Percentiles rank a stretch among this genome's conserved stretches.
These are phyloP conservation scores for Opisthocomus hoazin DNA, from an alignment of 2,113 vertebrate species.

Conservation along the genomic window DNA sequence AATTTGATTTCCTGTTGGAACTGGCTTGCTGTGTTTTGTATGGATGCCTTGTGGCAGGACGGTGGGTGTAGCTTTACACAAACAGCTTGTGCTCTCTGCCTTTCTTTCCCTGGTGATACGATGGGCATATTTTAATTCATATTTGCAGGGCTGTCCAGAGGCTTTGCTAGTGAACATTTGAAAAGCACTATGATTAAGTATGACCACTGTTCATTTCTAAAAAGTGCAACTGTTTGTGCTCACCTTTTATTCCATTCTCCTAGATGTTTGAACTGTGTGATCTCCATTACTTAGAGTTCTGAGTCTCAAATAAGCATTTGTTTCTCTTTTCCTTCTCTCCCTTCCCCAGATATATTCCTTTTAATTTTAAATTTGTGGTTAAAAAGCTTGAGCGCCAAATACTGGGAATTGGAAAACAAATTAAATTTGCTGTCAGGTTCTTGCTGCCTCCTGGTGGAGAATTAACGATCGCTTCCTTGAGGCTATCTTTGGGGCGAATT, in stretches of 20 bases:
- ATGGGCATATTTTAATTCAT: not conserved
- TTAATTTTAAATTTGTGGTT: not conserved
- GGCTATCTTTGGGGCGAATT: not conserved
- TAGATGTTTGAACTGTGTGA: not conserved
- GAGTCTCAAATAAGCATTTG: not conserved
- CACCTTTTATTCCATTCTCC: not conserved
- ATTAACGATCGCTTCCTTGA: not conserved
- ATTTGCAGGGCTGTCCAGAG: not conserved
- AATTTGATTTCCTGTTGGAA: not conserved
- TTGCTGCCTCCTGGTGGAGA: conserved; percentile 63
- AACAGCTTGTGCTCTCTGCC: not conserved
- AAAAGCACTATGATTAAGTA: not conserved
- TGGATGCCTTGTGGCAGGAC: not conserved
- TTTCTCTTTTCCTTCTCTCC: not conserved
- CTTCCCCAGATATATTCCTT: not conserved
- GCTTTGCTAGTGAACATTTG: not conserved
- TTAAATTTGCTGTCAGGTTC: not conserved
- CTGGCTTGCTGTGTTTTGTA: not conserved
- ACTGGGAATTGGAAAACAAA: not conserved
- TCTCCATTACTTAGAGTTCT: not conserved
- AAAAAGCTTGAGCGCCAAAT: not conserved
- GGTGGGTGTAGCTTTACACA: not conserved
- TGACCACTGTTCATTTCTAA: not conserved
- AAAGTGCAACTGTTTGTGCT: not conserved
- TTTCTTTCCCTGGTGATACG: not conserved